Base-by-base conservation (phyloP, 2,113 vertebrate species). In the Ciconia stormi region DNA sequence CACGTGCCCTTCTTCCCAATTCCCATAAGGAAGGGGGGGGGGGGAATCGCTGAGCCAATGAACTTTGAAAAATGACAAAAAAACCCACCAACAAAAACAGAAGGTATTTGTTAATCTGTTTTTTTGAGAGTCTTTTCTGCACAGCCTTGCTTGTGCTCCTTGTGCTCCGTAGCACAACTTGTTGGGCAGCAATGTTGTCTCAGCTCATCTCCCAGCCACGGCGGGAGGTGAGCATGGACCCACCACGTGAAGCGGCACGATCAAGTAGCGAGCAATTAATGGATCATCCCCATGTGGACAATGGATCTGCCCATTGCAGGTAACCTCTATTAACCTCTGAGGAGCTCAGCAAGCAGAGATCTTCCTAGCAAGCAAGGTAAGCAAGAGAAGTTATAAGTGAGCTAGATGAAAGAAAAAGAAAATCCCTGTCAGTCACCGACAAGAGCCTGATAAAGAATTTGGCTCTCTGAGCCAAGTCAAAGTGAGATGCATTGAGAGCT, bases 141-240 rank as follows among this genome's bases (percentile, higher is more conserved):
- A 32, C 34, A 65, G 32, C 13, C 25, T 29, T 7, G 59, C 25
- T 38, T 17, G 65, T 11, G 63, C 29, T 38, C 40, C 47, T 32
- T 22, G 23, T 13, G 22, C 46, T 59, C 15, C 0, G 0, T 1
- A n/a, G 65, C n/a, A 42, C 25, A 42, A 18, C 20, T n/a, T 7
- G 0, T 2, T 17, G 21, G 32, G 11, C 11, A 78, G 44, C 59
- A 27, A 19, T 0, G 0, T 1, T 20, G 44, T 5, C n/a, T n/a
- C 0, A 3, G 36, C 38, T 20, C 1, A 1, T 13, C n/a, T 42
- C 25, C 42, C 32, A 36, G 36, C 55, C 11, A 2, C 0, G 12
- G 32, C 1, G 1, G 27, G 42, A n/a, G 67, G 10, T 7, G 38
- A 70, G 38, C 34, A 71, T 0, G 1, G 50, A 52, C 15, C 46